Percentiles rank a stretch among this genome's conserved stretches.
phyloP scores from a whole-genome alignment of 2,113 vertebrate species.

The Podarcis cretensis region DNA sequence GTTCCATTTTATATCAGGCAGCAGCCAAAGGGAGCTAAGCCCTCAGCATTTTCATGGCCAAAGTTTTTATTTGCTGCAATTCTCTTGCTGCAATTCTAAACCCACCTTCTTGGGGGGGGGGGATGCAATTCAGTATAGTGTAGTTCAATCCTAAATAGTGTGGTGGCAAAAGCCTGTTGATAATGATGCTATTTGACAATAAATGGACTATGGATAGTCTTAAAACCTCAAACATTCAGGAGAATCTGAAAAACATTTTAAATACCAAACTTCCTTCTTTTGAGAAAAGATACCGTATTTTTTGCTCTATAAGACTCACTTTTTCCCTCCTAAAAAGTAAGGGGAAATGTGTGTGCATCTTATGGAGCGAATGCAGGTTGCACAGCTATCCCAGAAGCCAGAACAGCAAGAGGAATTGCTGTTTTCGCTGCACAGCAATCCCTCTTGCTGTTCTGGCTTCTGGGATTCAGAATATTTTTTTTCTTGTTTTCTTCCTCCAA shows the following conservation, averaged over 20 bases:
- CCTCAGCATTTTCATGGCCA: neutral
- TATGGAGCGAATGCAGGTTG: no score
- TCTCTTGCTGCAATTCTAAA: neutral
- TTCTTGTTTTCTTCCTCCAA: no score
- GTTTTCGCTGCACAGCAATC: no score
- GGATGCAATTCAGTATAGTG: neutral
- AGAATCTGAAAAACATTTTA: neutral
- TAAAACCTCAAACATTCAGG: neutral
- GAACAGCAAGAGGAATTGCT: no score
- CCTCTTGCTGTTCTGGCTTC: no score
- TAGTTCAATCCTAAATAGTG: neutral
- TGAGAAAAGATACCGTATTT: neutral
- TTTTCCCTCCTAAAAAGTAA: no score
- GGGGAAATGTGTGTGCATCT: no score
- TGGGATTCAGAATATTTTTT: no score
- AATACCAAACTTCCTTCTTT: neutral
- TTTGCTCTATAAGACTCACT: no score
- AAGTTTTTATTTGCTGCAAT: neutral
- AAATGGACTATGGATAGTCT: neutral
- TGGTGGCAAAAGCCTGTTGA: neutral
- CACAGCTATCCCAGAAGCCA: no score
- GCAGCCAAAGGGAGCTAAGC: neutral
- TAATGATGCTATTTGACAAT: neutral
- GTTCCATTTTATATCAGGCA: neutral
- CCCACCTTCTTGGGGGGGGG: no score